A percentile compares a stretch with the other conserved stretches of the same genome.
Evolutionary conservation across 2,113 vertebrate genomes (phyloP).

Genomic region (Poeciliopsis occidentalis): DNA sequence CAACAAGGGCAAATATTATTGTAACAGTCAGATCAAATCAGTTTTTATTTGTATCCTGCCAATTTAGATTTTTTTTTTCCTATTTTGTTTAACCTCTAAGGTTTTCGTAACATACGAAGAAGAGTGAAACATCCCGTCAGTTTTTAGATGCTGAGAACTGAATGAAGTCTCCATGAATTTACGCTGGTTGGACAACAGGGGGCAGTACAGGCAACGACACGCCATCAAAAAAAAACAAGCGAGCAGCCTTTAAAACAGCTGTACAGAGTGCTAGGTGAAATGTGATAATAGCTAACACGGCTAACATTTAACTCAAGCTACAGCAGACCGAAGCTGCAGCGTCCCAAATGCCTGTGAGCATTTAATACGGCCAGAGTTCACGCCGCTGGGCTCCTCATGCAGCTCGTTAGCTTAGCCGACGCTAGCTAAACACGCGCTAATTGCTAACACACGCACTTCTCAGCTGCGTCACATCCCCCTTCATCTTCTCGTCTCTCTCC

Average conservation of each 20-base stretch:
- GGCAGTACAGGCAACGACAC: background rate
- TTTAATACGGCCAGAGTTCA: background rate
- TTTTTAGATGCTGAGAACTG: too few relatives aligned
- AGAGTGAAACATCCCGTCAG: background rate
- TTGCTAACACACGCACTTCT: slow-evolving; percentile 83
- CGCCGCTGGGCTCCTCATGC: background rate
- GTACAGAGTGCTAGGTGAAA: background rate
- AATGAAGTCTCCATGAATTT: background rate
- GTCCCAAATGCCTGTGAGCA: too few relatives aligned
- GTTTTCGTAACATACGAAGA: background rate
- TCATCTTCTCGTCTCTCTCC: slow-evolving; percentile 93
- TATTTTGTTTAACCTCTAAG: background rate
- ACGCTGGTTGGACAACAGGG: background rate
- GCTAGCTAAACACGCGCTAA: background rate
- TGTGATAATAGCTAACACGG: background rate
- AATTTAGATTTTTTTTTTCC: background rate
- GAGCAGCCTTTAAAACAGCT: background rate
- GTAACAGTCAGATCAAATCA: too few relatives aligned
- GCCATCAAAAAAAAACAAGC: background rate
- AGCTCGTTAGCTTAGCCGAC: background rate
- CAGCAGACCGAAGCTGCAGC: too few relatives aligned
- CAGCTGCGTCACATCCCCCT: slow-evolving; percentile 91
- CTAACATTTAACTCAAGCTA: too few relatives aligned
- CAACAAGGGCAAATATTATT: too few relatives aligned
- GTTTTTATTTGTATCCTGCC: background rate